phyloP scores from a whole-genome alignment of 2,113 vertebrate genomes.

The Sisor rabdophorus region DNA sequence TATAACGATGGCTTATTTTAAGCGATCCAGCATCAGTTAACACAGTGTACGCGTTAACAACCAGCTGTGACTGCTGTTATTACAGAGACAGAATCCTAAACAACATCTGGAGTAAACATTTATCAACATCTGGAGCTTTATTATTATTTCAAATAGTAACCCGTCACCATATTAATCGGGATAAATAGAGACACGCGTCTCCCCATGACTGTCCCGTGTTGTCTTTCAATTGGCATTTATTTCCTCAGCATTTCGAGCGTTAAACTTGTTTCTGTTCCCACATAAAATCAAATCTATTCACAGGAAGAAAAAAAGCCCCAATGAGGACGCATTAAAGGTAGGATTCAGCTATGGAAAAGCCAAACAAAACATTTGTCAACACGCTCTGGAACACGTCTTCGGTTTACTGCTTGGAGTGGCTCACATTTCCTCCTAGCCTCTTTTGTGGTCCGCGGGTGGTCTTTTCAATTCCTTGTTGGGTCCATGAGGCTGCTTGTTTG shows the following conservation, averaged over 20 bases:
- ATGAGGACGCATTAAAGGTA: neutral
- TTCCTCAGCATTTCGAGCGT: neutral
- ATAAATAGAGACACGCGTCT: no score
- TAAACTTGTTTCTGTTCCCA: neutral
- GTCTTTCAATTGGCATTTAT: neutral
- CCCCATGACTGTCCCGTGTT: neutral
- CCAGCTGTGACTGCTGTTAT: neutral
- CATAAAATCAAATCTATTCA: neutral
- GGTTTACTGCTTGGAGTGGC: conserved; percentile 38
- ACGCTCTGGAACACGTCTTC: conserved; percentile 15
- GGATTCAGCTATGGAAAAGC: neutral
- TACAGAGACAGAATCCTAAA: neutral
- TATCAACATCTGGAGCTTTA: no score
- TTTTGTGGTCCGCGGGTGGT: conserved; percentile 60
- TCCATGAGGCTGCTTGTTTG: conserved; percentile 60
- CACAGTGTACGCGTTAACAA: neutral
- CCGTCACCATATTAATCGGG: no score
- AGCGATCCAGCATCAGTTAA: neutral
- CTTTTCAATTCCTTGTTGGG: conserved; percentile 63
- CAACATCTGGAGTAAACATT: no score
- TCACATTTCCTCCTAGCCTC: conserved; percentile 31
- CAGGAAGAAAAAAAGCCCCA: neutral
- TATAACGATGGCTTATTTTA: neutral
- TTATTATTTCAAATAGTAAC: no score
- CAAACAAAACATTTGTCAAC: conserved; percentile 33